phyloP scores from a whole-genome alignment of 2,113 vertebrate species.

The Bagarius yarrelli region DNA sequence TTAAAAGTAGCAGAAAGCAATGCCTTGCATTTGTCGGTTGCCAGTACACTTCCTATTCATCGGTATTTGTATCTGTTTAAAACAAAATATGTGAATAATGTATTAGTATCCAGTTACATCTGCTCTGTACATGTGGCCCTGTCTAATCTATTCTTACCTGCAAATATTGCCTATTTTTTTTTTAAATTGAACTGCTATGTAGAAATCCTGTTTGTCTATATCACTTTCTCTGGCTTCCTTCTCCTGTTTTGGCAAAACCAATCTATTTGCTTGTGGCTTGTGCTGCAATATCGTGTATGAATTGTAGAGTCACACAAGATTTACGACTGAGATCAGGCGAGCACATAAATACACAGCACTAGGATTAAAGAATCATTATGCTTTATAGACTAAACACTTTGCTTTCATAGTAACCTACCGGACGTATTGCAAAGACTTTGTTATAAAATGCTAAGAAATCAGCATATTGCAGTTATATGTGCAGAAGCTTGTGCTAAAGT shows the following conservation, averaged over 20 bases:
- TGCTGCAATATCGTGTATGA: conserved; percentile 20
- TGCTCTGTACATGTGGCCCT: background rate
- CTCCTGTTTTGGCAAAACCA: conserved; percentile 14
- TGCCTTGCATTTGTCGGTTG: no score
- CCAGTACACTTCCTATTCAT: background rate
- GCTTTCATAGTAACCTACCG: conserved; percentile 19
- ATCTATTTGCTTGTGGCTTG: conserved; percentile 27
- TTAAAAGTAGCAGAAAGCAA: background rate
- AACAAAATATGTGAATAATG: background rate
- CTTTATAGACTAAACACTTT: conserved; percentile 38
- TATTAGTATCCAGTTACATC: background rate
- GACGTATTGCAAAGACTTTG: background rate
- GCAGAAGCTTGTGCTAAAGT: no score
- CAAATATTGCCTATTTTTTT: background rate
- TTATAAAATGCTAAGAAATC: background rate
- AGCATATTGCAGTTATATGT: background rate
- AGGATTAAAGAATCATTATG: conserved; percentile 11
- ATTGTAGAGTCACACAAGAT: conserved; percentile 34
- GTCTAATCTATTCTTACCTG: background rate
- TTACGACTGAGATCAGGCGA: conserved; percentile 29
- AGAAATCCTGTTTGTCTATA: conserved; percentile 12
- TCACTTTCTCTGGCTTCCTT: background rate
- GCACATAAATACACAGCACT: conserved; percentile 23
- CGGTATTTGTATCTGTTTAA: background rate
- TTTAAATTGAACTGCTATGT: background rate